These are phyloP conservation scores for Meiosimyza platycephala DNA, from an alignment of 2,888 invertebrate genomes.

Conservation along the genomic window DNA sequence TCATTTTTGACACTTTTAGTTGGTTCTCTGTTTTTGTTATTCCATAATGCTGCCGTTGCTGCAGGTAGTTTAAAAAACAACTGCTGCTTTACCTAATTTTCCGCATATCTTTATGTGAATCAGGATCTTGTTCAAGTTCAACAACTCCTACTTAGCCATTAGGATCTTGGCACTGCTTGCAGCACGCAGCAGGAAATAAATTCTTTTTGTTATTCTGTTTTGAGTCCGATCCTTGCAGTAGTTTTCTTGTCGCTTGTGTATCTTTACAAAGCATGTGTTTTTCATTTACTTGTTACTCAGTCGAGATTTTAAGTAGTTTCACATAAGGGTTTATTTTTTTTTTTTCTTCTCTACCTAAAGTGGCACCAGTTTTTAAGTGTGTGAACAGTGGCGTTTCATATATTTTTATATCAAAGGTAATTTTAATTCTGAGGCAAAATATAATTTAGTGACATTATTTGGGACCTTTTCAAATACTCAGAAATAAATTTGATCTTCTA, in stretches of 20 bases:
- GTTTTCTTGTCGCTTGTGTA: background rate
- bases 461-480: too few relatives aligned
- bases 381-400: too few relatives aligned
- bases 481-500: too few relatives aligned
- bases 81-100: background rate
- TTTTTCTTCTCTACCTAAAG: too few relatives aligned
- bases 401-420: too few relatives aligned
- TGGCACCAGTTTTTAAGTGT: too few relatives aligned
- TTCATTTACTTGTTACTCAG: background rate
- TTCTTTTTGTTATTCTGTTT: slow-evolving; percentile 1
- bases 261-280: background rate
- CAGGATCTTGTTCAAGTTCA: slow-evolving; percentile 4
- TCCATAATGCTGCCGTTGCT: background rate
- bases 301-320: background rate
- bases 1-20: slow-evolving; percentile 14
- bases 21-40: background rate
- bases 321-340: too few relatives aligned
- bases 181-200: slow-evolving; percentile 22
- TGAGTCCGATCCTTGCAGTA: background rate
- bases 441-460: too few relatives aligned
- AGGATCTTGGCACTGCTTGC: slow-evolving; percentile 1
- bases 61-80: background rate
- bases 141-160: slow-evolving; percentile 9
- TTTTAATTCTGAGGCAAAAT: too few relatives aligned
- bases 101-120: too few relatives aligned